Conservation (phyloP, 2,797 vertebrate genomes). For the Hyperoplus lanceolatus region DNA sequence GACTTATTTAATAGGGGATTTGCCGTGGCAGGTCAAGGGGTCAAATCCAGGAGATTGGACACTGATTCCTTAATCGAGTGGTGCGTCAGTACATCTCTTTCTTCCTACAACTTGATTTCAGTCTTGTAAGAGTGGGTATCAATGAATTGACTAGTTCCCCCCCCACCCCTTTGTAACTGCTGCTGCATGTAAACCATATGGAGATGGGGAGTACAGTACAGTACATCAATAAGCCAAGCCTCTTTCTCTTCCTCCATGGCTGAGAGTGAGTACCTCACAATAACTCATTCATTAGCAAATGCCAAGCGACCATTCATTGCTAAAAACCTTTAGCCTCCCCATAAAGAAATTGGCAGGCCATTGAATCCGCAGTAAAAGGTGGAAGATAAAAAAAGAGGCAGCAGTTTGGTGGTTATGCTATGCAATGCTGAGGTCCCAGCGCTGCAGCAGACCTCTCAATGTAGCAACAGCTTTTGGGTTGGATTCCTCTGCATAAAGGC, state of each 20-base stretch:
- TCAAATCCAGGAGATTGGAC: constrained; percentile 81
- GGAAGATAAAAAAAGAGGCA: constrained; percentile 47
- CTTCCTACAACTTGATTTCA: constrained; percentile 29
- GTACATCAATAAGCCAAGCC: constrained; percentile 59
- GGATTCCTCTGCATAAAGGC: constrained; percentile 52
- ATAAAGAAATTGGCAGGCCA: constrained; percentile 68
- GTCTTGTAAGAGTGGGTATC: constrained; percentile 60
- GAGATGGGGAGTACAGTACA: constrained; percentile 60
- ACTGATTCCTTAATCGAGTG: constrained; percentile 80
- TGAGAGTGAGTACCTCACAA: constrained; percentile 56
- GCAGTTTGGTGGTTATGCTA: constrained; percentile 49
- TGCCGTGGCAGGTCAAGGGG: constrained; percentile 74
- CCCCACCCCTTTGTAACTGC: constrained; percentile 26
- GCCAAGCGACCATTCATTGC: constrained; percentile 57
- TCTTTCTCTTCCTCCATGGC: constrained; percentile 49
- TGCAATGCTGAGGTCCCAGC: constrained; percentile 43
- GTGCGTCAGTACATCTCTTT: constrained; percentile 63
- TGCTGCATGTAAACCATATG: constrained; percentile 63
- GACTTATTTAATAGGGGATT: constrained; percentile 79
- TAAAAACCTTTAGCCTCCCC: constrained; percentile 48
- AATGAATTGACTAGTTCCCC: constrained; percentile 60
- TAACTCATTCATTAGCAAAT: constrained; percentile 52
- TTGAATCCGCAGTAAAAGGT: constrained; percentile 71
- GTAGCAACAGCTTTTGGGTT: constrained; percentile 46
- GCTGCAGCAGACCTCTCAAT: constrained; percentile 50